These are phyloP conservation scores for Onychostoma macrolepis DNA, from an alignment of 2,113 vertebrate genomes.

Conservation along the genomic window DNA sequence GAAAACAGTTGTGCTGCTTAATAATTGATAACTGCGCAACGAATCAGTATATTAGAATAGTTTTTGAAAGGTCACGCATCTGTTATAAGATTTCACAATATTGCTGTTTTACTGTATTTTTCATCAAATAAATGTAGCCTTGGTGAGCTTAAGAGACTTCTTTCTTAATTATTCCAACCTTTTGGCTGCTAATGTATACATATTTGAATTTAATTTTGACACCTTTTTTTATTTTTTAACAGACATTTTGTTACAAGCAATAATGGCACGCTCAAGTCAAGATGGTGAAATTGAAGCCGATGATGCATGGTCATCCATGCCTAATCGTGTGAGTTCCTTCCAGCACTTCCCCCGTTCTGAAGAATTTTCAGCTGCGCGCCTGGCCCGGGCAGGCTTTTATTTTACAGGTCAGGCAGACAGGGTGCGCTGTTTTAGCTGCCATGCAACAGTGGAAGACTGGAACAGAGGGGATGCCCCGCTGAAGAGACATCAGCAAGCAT, in stretches of 20 bases:
- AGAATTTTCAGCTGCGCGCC: conserved; percentile 74
- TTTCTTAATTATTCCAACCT: background rate
- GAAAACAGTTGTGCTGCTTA: background rate
- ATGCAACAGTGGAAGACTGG: conserved; percentile 83
- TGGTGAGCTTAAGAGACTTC: background rate
- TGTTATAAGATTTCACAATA: background rate
- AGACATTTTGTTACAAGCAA: conserved; percentile 23
- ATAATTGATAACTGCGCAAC: background rate
- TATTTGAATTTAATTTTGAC: background rate
- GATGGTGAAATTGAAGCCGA: conserved; percentile 72
- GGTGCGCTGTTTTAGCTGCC: conserved; percentile 90
- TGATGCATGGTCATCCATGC: conserved; percentile 71
- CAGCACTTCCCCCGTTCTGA: conserved; percentile 73
- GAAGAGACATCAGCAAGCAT: conserved; percentile 82
- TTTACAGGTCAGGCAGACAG: conserved; percentile 86
- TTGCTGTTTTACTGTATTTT: background rate
- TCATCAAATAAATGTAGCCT: background rate
- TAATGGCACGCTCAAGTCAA: conserved; percentile 67
- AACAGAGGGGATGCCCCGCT: conserved; percentile 78
- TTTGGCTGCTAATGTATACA: background rate
- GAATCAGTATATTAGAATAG: background rate
- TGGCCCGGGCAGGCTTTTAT: conserved; percentile 89
- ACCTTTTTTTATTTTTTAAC: conserved; percentile 40
- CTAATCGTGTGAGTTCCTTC: conserved; percentile 80
- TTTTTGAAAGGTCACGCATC: background rate